Evolutionary conservation across 1,140 invertebrate genomes (phyloP).

Genomic region (Drosophila ananassae): DNA sequence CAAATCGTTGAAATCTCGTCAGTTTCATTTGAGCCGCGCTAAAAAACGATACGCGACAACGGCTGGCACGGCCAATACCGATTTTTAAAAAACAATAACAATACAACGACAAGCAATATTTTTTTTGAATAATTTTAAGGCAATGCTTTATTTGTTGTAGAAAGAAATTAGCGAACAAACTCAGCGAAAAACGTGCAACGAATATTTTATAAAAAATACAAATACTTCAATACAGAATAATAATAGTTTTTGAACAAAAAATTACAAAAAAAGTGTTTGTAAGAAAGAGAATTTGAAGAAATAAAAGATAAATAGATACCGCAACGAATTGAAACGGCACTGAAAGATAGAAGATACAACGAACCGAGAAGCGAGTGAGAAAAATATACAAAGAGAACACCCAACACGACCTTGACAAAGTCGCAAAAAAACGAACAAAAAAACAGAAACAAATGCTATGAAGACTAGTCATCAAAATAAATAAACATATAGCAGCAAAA

Average conservation of each 20-base stretch:
- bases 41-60: slow-evolving; percentile 77
- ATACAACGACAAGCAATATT: slow-evolving; percentile 34
- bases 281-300: slow-evolving; percentile 18
- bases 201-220: slow-evolving; percentile 34
- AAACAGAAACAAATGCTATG: slow-evolving; percentile 24
- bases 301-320: slow-evolving; percentile 39
- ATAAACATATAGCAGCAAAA: slow-evolving; percentile 42
- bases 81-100: slow-evolving; percentile 28
- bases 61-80: slow-evolving; percentile 32
- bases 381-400: slow-evolving; percentile 38
- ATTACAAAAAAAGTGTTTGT: slow-evolving; percentile 5
- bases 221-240: slow-evolving; percentile 1
- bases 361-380: slow-evolving; percentile 23
- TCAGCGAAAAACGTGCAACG: slow-evolving; percentile 51
- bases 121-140: slow-evolving; percentile 45
- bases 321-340: slow-evolving; percentile 44
- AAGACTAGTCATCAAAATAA: slow-evolving; percentile 60
- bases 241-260: slow-evolving; percentile 5
- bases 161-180: slow-evolving; percentile 45
- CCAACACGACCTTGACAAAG: slow-evolving; percentile 71
- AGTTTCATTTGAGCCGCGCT: slow-evolving; percentile 84
- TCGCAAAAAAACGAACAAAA: slow-evolving; percentile 39
- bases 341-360: slow-evolving; percentile 55
- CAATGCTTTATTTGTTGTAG: slow-evolving; percentile 41
- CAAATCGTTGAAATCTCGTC: slow-evolving; percentile 61